These are phyloP conservation scores for Mustelus asterias DNA, from an alignment of 2,113 vertebrate genomes.

Conservation along the genomic window DNA sequence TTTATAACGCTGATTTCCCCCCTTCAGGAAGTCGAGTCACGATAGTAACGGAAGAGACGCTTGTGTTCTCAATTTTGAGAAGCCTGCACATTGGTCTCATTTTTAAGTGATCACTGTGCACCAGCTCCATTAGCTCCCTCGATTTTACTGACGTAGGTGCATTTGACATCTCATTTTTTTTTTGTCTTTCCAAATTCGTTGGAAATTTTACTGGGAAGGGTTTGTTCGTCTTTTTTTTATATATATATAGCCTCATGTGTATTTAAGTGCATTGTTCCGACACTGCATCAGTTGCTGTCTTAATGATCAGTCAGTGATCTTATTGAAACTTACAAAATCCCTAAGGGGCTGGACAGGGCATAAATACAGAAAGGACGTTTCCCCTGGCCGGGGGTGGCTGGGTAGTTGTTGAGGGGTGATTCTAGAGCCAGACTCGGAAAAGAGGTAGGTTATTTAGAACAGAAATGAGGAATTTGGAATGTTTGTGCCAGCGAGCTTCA, in stretches of 20 bases:
- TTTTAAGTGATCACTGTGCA: neutral
- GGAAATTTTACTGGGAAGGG: neutral
- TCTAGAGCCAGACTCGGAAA: no score
- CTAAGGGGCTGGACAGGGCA: no score
- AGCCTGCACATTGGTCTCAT: neutral
- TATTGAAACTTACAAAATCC: no score
- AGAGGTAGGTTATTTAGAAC: no score
- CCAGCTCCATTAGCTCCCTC: neutral
- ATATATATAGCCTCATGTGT: neutral
- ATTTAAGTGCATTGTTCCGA: neutral
- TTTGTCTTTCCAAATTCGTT: neutral
- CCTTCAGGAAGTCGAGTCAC: constrained; percentile 9
- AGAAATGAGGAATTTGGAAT: no score
- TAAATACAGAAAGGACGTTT: no score
- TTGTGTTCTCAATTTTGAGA: neutral
- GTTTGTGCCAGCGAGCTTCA: no score
- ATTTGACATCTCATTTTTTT: neutral
- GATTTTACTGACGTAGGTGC: neutral
- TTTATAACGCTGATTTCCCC: neutral
- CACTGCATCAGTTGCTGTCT: neutral
- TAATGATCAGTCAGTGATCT: neutral
- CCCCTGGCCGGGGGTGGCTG: no score
- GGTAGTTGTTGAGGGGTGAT: no score
- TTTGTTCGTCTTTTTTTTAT: neutral
- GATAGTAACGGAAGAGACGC: neutral